phyloP scores from a whole-genome alignment of 1,140 invertebrate genomes.

The Sinonovacula constricta region DNA sequence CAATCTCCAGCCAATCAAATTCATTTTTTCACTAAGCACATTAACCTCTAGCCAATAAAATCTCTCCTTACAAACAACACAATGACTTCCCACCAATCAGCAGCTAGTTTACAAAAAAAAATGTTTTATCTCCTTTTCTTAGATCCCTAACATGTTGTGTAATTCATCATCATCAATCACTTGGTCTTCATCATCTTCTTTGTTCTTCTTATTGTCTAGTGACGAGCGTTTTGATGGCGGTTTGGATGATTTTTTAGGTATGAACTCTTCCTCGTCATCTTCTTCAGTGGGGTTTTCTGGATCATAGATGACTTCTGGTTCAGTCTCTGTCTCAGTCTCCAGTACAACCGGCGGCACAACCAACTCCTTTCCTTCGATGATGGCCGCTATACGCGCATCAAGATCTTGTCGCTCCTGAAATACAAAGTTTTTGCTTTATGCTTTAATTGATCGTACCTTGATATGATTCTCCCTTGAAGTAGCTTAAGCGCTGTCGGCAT shows the following conservation, averaged over 20 bases:
- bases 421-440: too few relatives aligned
- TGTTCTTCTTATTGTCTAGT: neutral
- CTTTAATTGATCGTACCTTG: too few relatives aligned
- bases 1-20: too few relatives aligned
- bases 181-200: slow-evolving; percentile 6
- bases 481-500: too few relatives aligned
- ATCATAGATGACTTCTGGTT: slow-evolving; percentile 35
- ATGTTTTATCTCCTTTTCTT: too few relatives aligned
- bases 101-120: too few relatives aligned
- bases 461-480: too few relatives aligned
- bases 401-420: slow-evolving; percentile 31
- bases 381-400: slow-evolving; percentile 45
- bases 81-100: too few relatives aligned
- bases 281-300: slow-evolving; percentile 34
- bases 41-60: too few relatives aligned
- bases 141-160: slow-evolving; percentile 46
- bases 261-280: neutral
- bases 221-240: neutral
- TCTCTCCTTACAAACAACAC: too few relatives aligned
- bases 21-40: too few relatives aligned
- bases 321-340: neutral
- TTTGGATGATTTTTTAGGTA: neutral
- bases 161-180: slow-evolving; percentile 52
- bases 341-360: neutral
- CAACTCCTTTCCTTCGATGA: slow-evolving; percentile 36